These are phyloP conservation scores for Scrobipalpa atriplicella DNA, from an alignment of 2,888 invertebrate genomes.

Conservation along the genomic window DNA sequence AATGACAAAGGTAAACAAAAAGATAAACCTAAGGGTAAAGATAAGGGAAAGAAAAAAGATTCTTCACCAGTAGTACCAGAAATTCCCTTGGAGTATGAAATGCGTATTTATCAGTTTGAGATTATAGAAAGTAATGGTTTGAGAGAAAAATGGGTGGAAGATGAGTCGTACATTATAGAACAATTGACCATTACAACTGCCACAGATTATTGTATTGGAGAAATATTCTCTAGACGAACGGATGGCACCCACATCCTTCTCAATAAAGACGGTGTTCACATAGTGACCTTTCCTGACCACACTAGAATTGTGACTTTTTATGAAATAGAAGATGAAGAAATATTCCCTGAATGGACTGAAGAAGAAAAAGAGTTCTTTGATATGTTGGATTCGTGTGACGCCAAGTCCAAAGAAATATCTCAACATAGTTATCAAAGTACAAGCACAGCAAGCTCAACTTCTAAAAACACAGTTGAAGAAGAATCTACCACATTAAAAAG, in stretches of 20 bases:
- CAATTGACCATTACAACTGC: slow-evolving; percentile 66
- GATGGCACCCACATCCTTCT: slow-evolving; percentile 68
- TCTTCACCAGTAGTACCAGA: slow-evolving; percentile 42
- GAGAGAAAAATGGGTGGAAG: slow-evolving; percentile 58
- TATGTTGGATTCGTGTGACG: slow-evolving; percentile 48
- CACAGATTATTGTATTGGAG: slow-evolving; percentile 69
- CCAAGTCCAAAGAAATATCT: slow-evolving; percentile 45
- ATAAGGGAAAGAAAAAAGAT: slow-evolving; percentile 47
- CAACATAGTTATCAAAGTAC: slow-evolving; percentile 46
- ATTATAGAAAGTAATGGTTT: slow-evolving; percentile 60
- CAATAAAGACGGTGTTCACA: slow-evolving; percentile 68
- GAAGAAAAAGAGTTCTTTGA: slow-evolving; percentile 61
- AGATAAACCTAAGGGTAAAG: slow-evolving; percentile 51
- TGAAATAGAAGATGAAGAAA: slow-evolving; percentile 62
- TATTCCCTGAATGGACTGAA: slow-evolving; percentile 71
- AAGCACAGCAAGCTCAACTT: slow-evolving; percentile 21
- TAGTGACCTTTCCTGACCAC: slow-evolving; percentile 68
- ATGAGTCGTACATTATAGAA: slow-evolving; percentile 52
- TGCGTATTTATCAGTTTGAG: slow-evolving; percentile 67
- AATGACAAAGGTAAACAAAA: slow-evolving; percentile 36
- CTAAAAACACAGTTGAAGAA: slow-evolving; percentile 50
- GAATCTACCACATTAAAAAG: slow-evolving; percentile 42
- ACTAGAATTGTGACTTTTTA: slow-evolving; percentile 66
- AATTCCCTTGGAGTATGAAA: slow-evolving; percentile 48
- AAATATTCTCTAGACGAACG: slow-evolving; percentile 70